A percentile compares a stretch with the other conserved stretches of the same genome.
Evolutionary conservation across 2,888 invertebrate species (phyloP).

Genomic region (Metopia argyrocephala): DNA sequence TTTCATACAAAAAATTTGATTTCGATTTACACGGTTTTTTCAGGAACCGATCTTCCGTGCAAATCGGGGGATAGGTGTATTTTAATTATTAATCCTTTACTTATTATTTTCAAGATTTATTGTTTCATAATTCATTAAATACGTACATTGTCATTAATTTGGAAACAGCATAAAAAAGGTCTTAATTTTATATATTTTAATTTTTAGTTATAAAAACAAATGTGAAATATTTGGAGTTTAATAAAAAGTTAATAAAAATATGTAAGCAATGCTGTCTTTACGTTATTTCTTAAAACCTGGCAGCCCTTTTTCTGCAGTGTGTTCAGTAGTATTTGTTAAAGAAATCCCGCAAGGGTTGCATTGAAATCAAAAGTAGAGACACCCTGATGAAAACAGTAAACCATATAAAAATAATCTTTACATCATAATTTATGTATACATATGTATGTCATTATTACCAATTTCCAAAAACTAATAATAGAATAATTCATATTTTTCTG

Average conservation of each 20-base stretch:
- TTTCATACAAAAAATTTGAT: too few relatives aligned
- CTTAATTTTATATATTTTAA: conserved; percentile 13
- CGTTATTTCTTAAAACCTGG: background rate
- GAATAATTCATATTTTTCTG: too few relatives aligned
- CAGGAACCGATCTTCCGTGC: too few relatives aligned
- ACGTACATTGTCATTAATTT: background rate
- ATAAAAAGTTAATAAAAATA: conserved; percentile 35
- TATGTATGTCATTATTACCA: too few relatives aligned
- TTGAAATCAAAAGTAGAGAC: background rate
- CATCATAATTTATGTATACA: background rate
- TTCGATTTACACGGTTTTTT: too few relatives aligned
- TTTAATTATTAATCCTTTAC: conserved; percentile 26
- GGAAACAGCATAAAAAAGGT: conserved; percentile 4
- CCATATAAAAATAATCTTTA: background rate
- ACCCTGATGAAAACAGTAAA: background rate
- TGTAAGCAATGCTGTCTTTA: background rate
- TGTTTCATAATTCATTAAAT: conserved; percentile 21
- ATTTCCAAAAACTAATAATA: too few relatives aligned
- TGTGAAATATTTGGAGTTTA: conserved; percentile 51
- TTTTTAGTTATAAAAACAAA: conserved; percentile 28
- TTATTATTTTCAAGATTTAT: conserved; percentile 18
- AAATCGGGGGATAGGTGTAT: too few relatives aligned
- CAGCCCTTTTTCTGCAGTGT: conserved; percentile 32
- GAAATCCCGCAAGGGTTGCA: conserved; percentile 23
- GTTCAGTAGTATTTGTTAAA: conserved; percentile 43